Conservation (phyloP, 2,888 invertebrate genomes). For the Saturnia japonica region DNA sequence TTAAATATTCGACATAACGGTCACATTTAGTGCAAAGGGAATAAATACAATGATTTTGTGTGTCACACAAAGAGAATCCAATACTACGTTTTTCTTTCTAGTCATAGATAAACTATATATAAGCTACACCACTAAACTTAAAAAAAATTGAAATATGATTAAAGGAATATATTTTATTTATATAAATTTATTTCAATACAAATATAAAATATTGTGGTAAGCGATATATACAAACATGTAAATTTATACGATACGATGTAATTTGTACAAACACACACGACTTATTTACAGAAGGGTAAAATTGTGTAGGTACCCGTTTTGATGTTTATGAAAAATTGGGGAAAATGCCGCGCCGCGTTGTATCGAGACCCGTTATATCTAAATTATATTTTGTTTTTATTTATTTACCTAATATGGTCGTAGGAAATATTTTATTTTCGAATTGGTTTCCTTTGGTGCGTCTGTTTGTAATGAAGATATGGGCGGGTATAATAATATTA, state of each 20-base stretch:
- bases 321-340: slow-evolving; percentile 25
- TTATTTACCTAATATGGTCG: neutral
- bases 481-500: neutral
- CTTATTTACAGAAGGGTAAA: neutral
- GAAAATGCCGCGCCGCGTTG: neutral
- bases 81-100: too few species aligned
- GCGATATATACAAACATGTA: neutral
- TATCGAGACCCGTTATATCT: neutral
- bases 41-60: too few species aligned
- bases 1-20: too few species aligned
- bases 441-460: neutral
- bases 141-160: too few species aligned
- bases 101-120: too few species aligned
- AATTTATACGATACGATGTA: neutral
- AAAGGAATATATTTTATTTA: neutral
- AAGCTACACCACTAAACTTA: too few species aligned
- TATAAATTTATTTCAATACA: neutral
- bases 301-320: slow-evolving; percentile 13
- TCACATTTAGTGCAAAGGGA: too few species aligned
- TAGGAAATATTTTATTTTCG: neutral
- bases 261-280: neutral
- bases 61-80: too few species aligned
- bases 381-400: neutral
- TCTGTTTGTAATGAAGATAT: neutral
- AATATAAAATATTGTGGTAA: neutral